These are phyloP conservation scores for Bubo bubo DNA, from an alignment of 2,113 vertebrate species.

Conservation along the genomic window DNA sequence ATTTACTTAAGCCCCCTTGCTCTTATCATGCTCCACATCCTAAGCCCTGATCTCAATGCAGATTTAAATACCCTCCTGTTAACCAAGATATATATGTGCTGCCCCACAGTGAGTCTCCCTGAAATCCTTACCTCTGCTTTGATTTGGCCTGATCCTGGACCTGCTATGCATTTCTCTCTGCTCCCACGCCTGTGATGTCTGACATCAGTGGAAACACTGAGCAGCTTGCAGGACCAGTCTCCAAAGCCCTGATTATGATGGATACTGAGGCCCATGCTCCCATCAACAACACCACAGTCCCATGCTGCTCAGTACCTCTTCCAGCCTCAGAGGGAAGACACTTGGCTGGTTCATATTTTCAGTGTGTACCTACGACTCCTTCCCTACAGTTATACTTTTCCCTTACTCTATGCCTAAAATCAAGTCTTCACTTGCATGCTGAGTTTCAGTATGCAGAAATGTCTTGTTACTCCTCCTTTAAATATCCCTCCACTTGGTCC, in stretches of 20 bases:
- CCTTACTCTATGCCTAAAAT: neutral
- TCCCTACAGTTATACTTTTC: neutral
- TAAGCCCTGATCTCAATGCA: neutral
- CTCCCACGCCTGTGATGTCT: neutral
- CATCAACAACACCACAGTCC: neutral
- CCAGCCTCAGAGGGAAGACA: neutral
- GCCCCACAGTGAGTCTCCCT: neutral
- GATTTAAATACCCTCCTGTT: neutral
- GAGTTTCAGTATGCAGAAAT: neutral
- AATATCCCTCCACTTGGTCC: neutral
- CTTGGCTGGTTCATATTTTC: neutral
- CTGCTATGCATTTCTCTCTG: neutral
- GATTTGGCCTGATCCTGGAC: neutral
- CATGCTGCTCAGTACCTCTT: neutral
- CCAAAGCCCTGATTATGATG: neutral
- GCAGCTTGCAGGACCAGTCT: neutral
- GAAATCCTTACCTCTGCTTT: neutral
- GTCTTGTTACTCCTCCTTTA: neutral
- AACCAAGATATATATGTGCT: neutral
- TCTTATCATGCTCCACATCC: neutral
- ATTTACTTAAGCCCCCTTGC: neutral
- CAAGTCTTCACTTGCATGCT: neutral
- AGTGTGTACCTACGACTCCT: neutral
- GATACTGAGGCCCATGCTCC: rapidly evolving
- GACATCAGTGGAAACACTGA: neutral